Evolutionary conservation across 2,888 invertebrate genomes (phyloP), one percentile per base, ranked within the genome.

Genomic region (Mythimna albipuncta): DNA sequence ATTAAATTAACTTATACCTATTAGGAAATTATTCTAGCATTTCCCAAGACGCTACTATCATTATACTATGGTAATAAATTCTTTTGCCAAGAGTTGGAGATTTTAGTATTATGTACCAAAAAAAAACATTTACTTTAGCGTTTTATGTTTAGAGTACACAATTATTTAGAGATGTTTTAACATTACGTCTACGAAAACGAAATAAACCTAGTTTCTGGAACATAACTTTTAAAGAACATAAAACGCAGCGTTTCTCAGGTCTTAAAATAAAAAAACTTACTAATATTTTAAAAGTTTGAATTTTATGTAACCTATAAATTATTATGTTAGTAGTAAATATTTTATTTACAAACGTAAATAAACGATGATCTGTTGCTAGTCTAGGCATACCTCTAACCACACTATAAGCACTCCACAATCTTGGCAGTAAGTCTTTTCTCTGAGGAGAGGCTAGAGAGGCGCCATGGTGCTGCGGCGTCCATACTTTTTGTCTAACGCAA

Each of bases 301-400:
- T 58, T 77, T 77, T 74, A 80, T 63, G 21, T 21, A 47, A n/a
- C 52, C 47, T 44, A 41, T 80, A 74, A 80, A 57, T 41, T 19
- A 54, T 74, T 52, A 76, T 74, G 81, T 57, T 0, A 44, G 75
- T 72, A 41, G 62, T 80, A 66, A 77, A 77, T 66, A 80, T 77
- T 77, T 77, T 77, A 77, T 74, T 74, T 63, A 55, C 11, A 10
- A 57, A 74, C 57, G 16, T 35, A 41, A 62, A 74, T n/a, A 47
- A 80, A 65, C 7, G 54, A 44, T 44, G 26, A 32, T 35, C 47
- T 4, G 6, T n/a, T 26, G 57, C 47, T 38, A 58, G 11, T 64
- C 59, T 54, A 19, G 26, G 16, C 6, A 16, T 47, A 47, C 16
- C 19, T 44, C 1, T 47, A 47, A 47, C 1, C 47, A n/a, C n/a